Base-by-base conservation (phyloP, 2,888 invertebrate species). In the Melieria omissa region DNA sequence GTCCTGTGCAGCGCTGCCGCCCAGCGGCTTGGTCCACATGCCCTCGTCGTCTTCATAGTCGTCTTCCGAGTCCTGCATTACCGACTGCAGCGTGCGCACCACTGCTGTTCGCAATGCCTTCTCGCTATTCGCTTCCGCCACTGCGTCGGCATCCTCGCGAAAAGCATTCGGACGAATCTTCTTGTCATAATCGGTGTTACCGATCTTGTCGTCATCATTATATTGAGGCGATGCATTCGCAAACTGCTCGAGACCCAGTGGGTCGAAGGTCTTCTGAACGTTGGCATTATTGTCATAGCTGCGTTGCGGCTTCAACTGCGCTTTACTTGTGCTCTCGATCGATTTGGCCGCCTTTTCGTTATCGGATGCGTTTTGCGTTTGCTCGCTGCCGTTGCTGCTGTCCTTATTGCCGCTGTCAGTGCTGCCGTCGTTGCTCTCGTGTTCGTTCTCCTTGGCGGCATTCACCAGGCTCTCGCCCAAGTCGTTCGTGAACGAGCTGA, bases 241-340 rank as follows among this genome's bases (percentile, higher is more conserved):
- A 49, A 71, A 66, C 44, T 54, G 47, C 10, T 42, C n/a, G 9
- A 57, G 42, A 45, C 55, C 57, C 14, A 16, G 75, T 67, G 75
- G 74, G 5, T n/a, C 52, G 7, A 75, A 70, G 55, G 80, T 75
- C 70, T 84, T 85, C 71, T 85, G 85, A 55, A 85, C 81, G 75
- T 85, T 85, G 41, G 85, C 85, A 78, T 85, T 85, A 70, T 82
- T 85, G 74, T 85, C 85, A 68, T 83, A 84, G 65, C 84, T 84
- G n/a, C 80, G 82, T 52, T 52, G n/a, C 29, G 29, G 29, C 52
- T 52, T 52, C 14, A 52, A 9, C 29, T 29, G 29, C 29, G 29
- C 29, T 29, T 29, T 29, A 3, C 29, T 3, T 3, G 29, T 29
- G 29, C 29, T 29, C 29, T 29, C 29, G 29, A 29, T 29, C 29